Evolutionary conservation across 1,140 invertebrate species (phyloP), one percentile per base, ranked within the genome.

Genomic region (Scaptomyza graminum): DNA sequence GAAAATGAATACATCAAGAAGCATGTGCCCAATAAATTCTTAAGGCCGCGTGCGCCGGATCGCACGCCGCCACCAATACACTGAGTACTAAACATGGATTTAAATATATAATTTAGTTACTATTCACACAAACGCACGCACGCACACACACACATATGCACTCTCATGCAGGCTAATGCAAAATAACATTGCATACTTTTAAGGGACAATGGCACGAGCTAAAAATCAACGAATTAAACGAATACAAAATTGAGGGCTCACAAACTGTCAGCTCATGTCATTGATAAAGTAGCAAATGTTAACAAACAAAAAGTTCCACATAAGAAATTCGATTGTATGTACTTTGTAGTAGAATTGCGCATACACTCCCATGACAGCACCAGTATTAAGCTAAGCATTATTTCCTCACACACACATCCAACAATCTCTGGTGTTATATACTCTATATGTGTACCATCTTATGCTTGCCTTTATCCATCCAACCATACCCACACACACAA

Each of bases 31-130:
- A 83, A 89, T 59, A 87, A 76, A 15, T 65, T 90, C 57, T 56
- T 90, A 16, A 75, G 68, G 57, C 75, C 75, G 13, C 90, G 90
- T 75, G 74, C 85, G 65, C 81, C 79, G 63, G 90, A 87, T 79
- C 88, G 90, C 70, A 91, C 90, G 68, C 90, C 90, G 52, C 90
- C 90, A 51, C 90, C 90, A 25, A 73, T 91, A 28, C 90, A 91
- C 46, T 91, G 65, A 85, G 60, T 31, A 74, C 55, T 57, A 25
- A 52, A 37, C 44, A 64, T 34, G 3, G 28, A 41, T 22, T 44
- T 56, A 62, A 68, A 50, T 64, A 62, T 51, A 50, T 65, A 57
- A 62, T 68, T 79, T 75, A 83, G 79, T 82, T 82, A 74, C 75
- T 54, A 67, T 52, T 63, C 56, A 51, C 41, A 61, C 66, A 22